phyloP scores from a whole-genome alignment of 2,113 vertebrate genomes.

The Callionymus lyra region DNA sequence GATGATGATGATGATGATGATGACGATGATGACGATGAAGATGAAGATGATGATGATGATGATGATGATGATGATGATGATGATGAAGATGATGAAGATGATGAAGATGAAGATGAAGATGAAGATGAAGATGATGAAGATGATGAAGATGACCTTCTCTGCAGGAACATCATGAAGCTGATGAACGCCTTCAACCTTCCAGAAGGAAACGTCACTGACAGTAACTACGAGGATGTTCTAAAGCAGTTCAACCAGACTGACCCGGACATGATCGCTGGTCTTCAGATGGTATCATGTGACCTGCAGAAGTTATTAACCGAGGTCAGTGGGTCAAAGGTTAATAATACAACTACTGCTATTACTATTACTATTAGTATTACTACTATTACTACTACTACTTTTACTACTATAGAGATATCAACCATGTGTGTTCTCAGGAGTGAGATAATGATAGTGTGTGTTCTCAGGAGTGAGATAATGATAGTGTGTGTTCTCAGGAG shows the following conservation, averaged over 20 bases:
- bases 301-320: slow-evolving; percentile 56
- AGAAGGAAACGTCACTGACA: slow-evolving; percentile 49
- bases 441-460: too few relatives aligned
- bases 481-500: too few relatives aligned
- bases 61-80: too few relatives aligned
- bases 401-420: too few relatives aligned
- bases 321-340: slow-evolving; percentile 26
- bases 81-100: too few relatives aligned
- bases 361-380: too few relatives aligned
- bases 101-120: not conserved
- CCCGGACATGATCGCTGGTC: slow-evolving; percentile 33
- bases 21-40: too few relatives aligned
- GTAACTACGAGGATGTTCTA: slow-evolving; percentile 43
- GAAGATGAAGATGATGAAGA: rapidly evolving
- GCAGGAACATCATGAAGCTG: slow-evolving; percentile 61
- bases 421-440: too few relatives aligned
- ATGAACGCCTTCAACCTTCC: slow-evolving; percentile 55
- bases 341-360: not conserved
- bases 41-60: too few relatives aligned
- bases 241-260: slow-evolving; percentile 39
- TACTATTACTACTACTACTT: too few relatives aligned
- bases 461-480: too few relatives aligned
- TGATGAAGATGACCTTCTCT: not conserved
- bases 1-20: too few relatives aligned
- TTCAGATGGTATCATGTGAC: slow-evolving; percentile 49